Base-by-base conservation (phyloP, 2,888 invertebrate genomes). In the Biston stratarius region DNA sequence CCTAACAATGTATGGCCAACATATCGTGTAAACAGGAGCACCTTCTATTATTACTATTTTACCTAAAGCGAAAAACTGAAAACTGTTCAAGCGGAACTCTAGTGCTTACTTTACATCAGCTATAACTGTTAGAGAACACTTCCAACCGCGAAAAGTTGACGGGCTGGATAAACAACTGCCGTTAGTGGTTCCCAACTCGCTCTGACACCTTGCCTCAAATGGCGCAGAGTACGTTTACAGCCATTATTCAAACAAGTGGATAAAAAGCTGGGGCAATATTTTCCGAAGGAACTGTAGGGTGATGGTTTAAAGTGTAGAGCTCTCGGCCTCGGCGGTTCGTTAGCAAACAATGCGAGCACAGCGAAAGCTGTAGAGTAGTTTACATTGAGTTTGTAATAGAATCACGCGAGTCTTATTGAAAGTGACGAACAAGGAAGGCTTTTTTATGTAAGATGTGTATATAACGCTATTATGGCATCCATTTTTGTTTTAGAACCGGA, bases 181-280 rank as follows among this genome's bases (percentile, higher is more conserved):
- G 90, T 89, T 91, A 91, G 91, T 87, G 91, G 93, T 91, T 89
- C 79, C 69, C 81, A 86, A 88, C 85, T 89, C 83, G 83, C 89
- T 86, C 83, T 85, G 91, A 88, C 91, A 93, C 92, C 93, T 92
- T 89, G 84, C 86, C 60, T 89, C 86, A 88, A 91, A 91, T 88
- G 88, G 89, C 87, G 83, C 84, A 85, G 82, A 91, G 92, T 90
- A 90, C 91, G 86, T 89, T 92, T 90, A 91, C 90, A 88, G 87
- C 88, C 90, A 92, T 93, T 92, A 93, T 93, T 93, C 93, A 92
- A 94, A 93, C 92, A 92, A 92, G 91, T 88, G 88, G 90, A 91
- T 93, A 92, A 93, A 93, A 93, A 93, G 91, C 90, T 87, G 81
- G 84, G 90, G 90, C 90, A 92, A 94, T 93, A 94, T 94, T 94